Evolutionary conservation across 2,797 vertebrate genomes (phyloP), one percentile per base, ranked within the genome.

Genomic region (Ictinia mississippiensis): DNA sequence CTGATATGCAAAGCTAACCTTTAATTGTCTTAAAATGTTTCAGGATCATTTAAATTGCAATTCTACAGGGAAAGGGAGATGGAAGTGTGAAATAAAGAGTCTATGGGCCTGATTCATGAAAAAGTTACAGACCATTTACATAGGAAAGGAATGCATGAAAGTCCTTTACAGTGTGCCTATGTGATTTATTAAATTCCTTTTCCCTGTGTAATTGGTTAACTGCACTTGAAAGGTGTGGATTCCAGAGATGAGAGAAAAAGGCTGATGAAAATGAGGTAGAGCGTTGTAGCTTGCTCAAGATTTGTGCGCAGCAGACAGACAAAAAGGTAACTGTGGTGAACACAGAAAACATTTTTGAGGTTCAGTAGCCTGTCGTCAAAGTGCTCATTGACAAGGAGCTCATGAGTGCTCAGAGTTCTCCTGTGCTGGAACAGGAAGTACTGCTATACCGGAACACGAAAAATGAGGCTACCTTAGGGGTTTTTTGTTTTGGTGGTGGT

Each of bases 131-230:
- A 83, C 83, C 93, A 94, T 92, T 97, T 96, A 94, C 87, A 96
- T 92, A 89, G 96, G 42, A 97, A 96, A 95, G 95, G 89, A 94
- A 97, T 94, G 91, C 93, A 91, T 95, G 96, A 92, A 94, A 97
- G 95, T 97, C 90, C 93, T 93, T 95, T 91, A 87, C 92, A 92
- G 81, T 90, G 67, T 94, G 96, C 78, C 90, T 95, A 20, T 35
- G 47, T 94, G 97, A 97, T 97, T 97, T 97, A 97, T 96, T 90
- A 90, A 93, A 95, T 96, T 89, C 68, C 63, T 93, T 93, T 97
- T 92, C 66, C 6, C 25, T 58, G 29, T 96, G 70, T 83, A 94
- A 93, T 74, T 25, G 23, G 86, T 96, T 97, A 97, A 97, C 87
- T 88, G 94, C 83, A 95, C 93, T 92, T 91, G 66, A 93, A 97